Base-by-base conservation (phyloP, 2,888 invertebrate species). In the Eristalis pertinax region DNA sequence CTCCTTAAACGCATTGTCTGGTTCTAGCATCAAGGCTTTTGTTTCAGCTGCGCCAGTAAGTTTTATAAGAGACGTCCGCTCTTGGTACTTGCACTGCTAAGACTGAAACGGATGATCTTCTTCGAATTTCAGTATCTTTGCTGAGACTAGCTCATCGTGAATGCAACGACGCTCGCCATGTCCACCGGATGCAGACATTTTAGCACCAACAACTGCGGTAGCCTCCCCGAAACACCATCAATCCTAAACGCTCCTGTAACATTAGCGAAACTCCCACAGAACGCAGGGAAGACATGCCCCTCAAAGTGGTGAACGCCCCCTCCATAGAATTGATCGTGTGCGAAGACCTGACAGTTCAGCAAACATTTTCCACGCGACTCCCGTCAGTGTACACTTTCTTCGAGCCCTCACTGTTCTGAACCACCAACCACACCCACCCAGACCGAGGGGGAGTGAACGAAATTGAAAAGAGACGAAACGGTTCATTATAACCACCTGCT, bases 401-500 rank as follows among this genome's bases (percentile, higher is more conserved):
- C n/a, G 1, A 43, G n/a, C 43, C n/a, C 43, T 43, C 43, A 43
- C 43, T 43, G 50, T 19, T 19, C 50, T 19, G n/a, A 41, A 8
- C 29, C 0, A 4, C 8, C 43, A 43, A 4, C 19, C 19, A 19
- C 50, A n/a, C 19, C 50, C 50, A 50, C 50, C 50, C 0, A 2
- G 50, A 50, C 60, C 13, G 26, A 24, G 13, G 60, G 60, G 24
- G 43, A 62, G 63, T 19, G 19, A 50, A 35, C 24, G 19, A 35
- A 70, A 76, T 64, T 50, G 62, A 58, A 58, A 43, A 35, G 35
- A 70, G 35, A 70, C 65, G 43, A 81, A 81, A 75, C 72, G 75
- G 67, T 76, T 76, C 70, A 82, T 82, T 82, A 82, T 69, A 56
- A 60, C 77, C 82, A 85, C 82, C 85, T 85, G 82, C 77, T 81